Evolutionary conservation across 2,888 invertebrate species (phyloP), one percentile per base, ranked within the genome.

Genomic region (Ophraella communa): DNA sequence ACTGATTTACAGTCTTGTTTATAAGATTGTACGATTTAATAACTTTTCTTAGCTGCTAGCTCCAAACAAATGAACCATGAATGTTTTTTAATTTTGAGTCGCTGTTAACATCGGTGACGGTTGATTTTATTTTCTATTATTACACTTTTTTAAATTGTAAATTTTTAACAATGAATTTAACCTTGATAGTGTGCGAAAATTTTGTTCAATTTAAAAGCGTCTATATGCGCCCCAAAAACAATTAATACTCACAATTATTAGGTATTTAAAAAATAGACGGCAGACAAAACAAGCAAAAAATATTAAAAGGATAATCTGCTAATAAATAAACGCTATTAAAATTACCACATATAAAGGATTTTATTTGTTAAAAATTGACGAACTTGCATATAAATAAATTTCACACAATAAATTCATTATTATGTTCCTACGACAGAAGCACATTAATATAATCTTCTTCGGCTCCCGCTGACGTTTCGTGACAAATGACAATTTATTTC

Each of bases 401-500:
- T 10, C 11, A 30, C 30, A 30, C 30, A 30, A 30, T 30, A 10
- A 27, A 10, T 17, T 42, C 18, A 18, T 27, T 45, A 45, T 18
- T n/a, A 23, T 42, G 42, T 42, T 21, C 30, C 4, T 27, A 47
- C 65, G 62, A 64, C 65, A 66, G 64, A 71, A 67, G 67, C 67
- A 69, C 69, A 66, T n/a, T n/a, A n/a, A n/a, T 66, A 69, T 71
- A 71, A 71, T 71, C 65, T 63, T 65, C 65, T 65, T 49, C 54
- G 57, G 71, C 74, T 72, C 68, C 73, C 62, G 71, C 59, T 67
- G 64, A 68, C 69, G 62, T 71, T 68, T 60, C 74, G 74, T 74
- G 74, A 73, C 73, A 70, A 56, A 63, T 58, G 66, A 66, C 71
- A 69, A 70, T 74, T 74, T 72, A 69, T 72, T 65, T 69, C 62